Percentiles rank a stretch among this genome's conserved stretches.
These are phyloP conservation scores for Drosophila erecta DNA, from an alignment of 1,140 invertebrate species.

Conservation along the genomic window DNA sequence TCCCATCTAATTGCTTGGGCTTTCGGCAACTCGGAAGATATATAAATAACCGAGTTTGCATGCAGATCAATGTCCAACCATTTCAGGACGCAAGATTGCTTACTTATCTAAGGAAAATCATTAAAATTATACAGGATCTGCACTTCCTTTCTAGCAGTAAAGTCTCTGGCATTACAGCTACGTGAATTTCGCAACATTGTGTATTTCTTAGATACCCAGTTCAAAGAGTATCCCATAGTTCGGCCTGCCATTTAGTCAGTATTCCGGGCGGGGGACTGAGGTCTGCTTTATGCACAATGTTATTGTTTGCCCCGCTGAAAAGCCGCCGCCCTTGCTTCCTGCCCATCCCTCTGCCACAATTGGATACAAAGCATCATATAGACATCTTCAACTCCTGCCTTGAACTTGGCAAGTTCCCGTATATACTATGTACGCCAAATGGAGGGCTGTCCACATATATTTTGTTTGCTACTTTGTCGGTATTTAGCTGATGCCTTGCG, in stretches of 20 bases:
- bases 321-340: slow-evolving; percentile 28
- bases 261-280: slow-evolving; percentile 12
- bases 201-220: background rate
- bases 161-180: too few relatives aligned
- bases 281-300: slow-evolving; percentile 42
- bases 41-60: too few relatives aligned
- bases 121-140: too few relatives aligned
- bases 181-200: too few relatives aligned
- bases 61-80: slow-evolving; percentile 1
- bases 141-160: too few relatives aligned
- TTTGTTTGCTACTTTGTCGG: slow-evolving; percentile 45
- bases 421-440: background rate
- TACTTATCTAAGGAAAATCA: too few relatives aligned
- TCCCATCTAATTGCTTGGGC: background rate
- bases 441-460: slow-evolving; percentile 21
- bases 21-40: background rate
- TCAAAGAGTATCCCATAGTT: slow-evolving; percentile 1
- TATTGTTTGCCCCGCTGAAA: slow-evolving; percentile 34
- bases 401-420: slow-evolving; percentile 71
- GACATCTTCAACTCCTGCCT: slow-evolving; percentile 62
- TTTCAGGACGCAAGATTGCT: too few relatives aligned
- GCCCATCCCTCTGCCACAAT: slow-evolving; percentile 52
- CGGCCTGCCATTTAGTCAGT: slow-evolving; percentile 18
- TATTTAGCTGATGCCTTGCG: slow-evolving; percentile 41
- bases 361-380: slow-evolving; percentile 53